Conservation (phyloP, 2,797 vertebrate species). For the Pelobates cultripes region DNA sequence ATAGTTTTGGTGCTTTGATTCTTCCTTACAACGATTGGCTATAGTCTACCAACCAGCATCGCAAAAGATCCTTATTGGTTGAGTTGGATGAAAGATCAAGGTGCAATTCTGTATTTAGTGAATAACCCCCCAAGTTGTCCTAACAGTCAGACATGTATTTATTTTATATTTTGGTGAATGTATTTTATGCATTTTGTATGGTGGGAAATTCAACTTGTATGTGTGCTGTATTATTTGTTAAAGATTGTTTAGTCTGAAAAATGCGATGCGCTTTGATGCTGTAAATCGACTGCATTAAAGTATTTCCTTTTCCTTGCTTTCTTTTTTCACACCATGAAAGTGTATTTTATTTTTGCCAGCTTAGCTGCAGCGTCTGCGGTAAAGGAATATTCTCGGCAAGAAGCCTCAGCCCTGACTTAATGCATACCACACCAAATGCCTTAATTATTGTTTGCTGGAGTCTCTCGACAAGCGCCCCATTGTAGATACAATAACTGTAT, state of each 20-base stretch:
- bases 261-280: background rate
- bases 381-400: conserved; percentile 43
- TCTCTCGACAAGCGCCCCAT: conserved; percentile 59
- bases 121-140: too few species aligned
- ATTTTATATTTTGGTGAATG: too few species aligned
- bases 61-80: too few species aligned
- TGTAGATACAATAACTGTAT: conserved; percentile 59
- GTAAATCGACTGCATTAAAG: background rate
- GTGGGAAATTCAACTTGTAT: background rate
- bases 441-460: conserved; percentile 61
- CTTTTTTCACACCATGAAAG: background rate
- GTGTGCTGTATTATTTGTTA: background rate
- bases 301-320: background rate
- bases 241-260: background rate
- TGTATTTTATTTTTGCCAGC: background rate
- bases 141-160: too few species aligned
- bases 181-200: background rate
- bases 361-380: conserved; percentile 35
- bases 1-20: too few species aligned
- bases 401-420: conserved; percentile 55
- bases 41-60: too few species aligned
- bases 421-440: conserved; percentile 52
- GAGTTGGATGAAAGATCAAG: too few species aligned
- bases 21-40: too few species aligned
- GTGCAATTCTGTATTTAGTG: too few species aligned